A percentile compares a stretch with the other conserved stretches of the same genome.
These are phyloP conservation scores for Dipus sagitta DNA, from an alignment of 2,797 vertebrate species.

Conservation along the genomic window DNA sequence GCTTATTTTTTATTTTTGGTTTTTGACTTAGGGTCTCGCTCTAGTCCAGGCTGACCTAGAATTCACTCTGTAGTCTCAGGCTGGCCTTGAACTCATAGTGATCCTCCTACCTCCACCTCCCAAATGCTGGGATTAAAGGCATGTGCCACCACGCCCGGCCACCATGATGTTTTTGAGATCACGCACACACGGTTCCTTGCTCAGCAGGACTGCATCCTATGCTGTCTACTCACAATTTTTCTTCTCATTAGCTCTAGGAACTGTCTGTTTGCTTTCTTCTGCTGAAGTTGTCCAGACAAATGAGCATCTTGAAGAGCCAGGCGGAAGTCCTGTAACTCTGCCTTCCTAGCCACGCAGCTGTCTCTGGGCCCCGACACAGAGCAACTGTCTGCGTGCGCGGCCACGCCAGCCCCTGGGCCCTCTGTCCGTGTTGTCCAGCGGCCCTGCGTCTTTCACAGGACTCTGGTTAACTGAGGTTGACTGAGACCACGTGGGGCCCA, in stretches of 20 bases:
- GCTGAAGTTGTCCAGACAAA: neutral
- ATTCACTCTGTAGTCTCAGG: no score
- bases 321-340: no score
- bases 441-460: accelerated
- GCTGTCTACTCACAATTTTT: no score
- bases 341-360: neutral
- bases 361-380: neutral
- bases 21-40: no score
- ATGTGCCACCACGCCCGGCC: no score
- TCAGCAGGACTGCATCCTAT: accelerated
- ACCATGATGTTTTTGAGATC: accelerated
- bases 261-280: neutral
- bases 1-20: no score
- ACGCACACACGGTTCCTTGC: accelerated
- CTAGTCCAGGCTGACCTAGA: no score
- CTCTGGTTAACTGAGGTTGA: accelerated
- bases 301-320: neutral
- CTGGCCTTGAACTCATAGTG: no score
- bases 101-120: no score
- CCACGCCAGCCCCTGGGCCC: neutral
- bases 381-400: neutral
- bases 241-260: accelerated
- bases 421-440: accelerated
- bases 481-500: accelerated
- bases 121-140: no score